Base-by-base conservation (phyloP, 2,888 invertebrate genomes). In the Thecophora atra region DNA sequence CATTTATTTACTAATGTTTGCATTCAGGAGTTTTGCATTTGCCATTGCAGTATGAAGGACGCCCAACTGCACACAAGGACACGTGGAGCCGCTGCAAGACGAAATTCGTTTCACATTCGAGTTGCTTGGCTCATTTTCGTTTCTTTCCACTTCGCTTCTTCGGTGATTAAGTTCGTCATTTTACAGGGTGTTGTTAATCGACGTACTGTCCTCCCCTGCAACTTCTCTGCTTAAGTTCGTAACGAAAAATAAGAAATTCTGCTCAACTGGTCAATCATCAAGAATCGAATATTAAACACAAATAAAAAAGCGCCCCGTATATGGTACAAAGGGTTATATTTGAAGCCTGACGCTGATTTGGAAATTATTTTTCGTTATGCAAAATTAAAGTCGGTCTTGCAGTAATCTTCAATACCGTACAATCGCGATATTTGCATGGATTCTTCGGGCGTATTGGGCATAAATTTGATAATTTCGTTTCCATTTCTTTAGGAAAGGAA, bases 181-280 rank as follows among this genome's bases (percentile, higher is more conserved):
- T 21, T 65, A 65, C 47, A 65, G 65, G 65, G 65, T 65, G 47
- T 11, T 15, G 5, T 42, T 24, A 21, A 63, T 17, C 37, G 17
- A 62, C 17, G 51, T 47, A 47, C 60, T 30, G 64, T 62, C 42
- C 54, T 30, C 42, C 17, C 68, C 66, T 73, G 19, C 64, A 52
- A 75, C 67, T 71, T 77, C 68, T 73, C 37, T 56, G 42, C 70
- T 60, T n/a, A 66, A 67, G 8, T n/a, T 2, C 6, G 37, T 37
- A 15, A 62, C 30, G 19, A 47, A 66, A n/a, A n/a, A 26, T 17
- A 62, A 30, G 42, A 51, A 62, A 60, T 44, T 24, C 21, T 58
- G 28, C 51, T 74, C 73, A 67, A 76, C 71, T 76, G 75, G 76
- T 78, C 76, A 75, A 78, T 80, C 77, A 80, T 80, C 79, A 81